A percentile compares a stretch with the other conserved stretches of the same genome.
Conservation (phyloP, 1,140 invertebrate genomes). For the Mylabris phalerata region DNA sequence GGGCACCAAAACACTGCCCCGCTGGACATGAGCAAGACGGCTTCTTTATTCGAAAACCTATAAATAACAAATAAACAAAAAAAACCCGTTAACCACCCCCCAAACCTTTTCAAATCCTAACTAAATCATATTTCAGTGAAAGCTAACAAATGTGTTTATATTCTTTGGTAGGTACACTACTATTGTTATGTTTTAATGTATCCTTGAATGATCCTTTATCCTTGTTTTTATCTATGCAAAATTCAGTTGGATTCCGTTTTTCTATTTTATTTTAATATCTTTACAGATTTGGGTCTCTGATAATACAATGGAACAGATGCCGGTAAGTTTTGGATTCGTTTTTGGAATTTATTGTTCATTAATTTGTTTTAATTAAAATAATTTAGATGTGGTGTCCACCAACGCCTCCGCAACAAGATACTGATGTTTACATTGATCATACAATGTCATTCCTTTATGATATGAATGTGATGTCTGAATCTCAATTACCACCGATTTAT, state of each 20-base stretch:
- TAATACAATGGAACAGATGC: slow-evolving; percentile 64
- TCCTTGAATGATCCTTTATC: not conserved
- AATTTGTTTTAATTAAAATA: not conserved
- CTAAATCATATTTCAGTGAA: not conserved
- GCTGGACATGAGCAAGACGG: slow-evolving; percentile 43
- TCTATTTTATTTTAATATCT: not conserved
- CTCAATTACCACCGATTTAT: slow-evolving; percentile 78
- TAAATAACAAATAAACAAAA: not conserved
- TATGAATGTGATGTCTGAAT: slow-evolving; percentile 70
- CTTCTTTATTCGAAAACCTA: slow-evolving; percentile 31
- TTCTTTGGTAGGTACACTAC: not conserved
- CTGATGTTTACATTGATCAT: slow-evolving; percentile 86
- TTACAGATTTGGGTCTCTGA: slow-evolving; percentile 61
- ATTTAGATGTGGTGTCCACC: slow-evolving; percentile 90
- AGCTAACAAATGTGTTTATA: not conserved
- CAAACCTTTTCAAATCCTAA: not conserved
- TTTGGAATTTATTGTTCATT: not conserved
- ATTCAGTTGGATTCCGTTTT: not conserved
- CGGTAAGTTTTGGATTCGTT: slow-evolving; percentile 54
- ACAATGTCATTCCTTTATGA: slow-evolving; percentile 82
- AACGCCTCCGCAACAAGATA: slow-evolving; percentile 84
- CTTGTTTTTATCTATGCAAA: not conserved
- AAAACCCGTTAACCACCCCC: slow-evolving; percentile 32
- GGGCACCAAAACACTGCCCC: slow-evolving; percentile 68
- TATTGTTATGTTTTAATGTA: not conserved